Evolutionary conservation across 2,797 vertebrate genomes (phyloP), one percentile per base, ranked within the genome.

Genomic region (Morus bassanus): DNA sequence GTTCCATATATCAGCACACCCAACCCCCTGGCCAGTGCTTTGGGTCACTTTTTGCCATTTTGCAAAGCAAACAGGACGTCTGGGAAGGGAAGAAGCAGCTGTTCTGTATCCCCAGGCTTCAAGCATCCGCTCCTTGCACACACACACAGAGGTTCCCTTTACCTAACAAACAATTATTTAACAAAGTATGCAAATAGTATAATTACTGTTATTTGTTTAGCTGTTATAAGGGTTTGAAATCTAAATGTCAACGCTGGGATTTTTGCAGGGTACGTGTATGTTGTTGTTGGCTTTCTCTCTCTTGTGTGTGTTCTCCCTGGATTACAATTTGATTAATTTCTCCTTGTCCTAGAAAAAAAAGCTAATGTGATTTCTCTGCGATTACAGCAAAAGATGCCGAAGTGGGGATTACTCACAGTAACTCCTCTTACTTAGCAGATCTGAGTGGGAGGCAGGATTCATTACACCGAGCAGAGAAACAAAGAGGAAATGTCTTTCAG

Each of bases 171-270:
- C 95, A 96, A 94, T 97, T 97, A 92, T 69, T 91, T 96, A 95
- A 95, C 95, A 93, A 96, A 95, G 95, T 97, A 97, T 97, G 98
- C 97, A 98, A 98, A 98, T 97, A 95, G 79, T 89, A 92, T 98
- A 98, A 98, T 98, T 98, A 97, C 97, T 95, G 97, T 96, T 97
- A 95, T 98, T 98, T 98, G 97, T 98, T 98, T 97, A 97, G 96
- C 96, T 96, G 95, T 94, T 97, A 88, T 72, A 95, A 98, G 97
- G 84, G 92, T 97, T 98, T 98, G 97, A 97, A 97, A 97, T 96
- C 96, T 97, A 98, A 97, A 98, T 98, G 97, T 97, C 97, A 97
- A 86, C 95, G 93, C 84, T 63, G 97, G 97, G 94, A 68, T 68
- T 85, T 95, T 92, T 92, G 82, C 92, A 87, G 83, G 89, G 59